These are phyloP conservation scores for Polietes domitor DNA, from an alignment of 2,888 invertebrate genomes.

Conservation along the genomic window DNA sequence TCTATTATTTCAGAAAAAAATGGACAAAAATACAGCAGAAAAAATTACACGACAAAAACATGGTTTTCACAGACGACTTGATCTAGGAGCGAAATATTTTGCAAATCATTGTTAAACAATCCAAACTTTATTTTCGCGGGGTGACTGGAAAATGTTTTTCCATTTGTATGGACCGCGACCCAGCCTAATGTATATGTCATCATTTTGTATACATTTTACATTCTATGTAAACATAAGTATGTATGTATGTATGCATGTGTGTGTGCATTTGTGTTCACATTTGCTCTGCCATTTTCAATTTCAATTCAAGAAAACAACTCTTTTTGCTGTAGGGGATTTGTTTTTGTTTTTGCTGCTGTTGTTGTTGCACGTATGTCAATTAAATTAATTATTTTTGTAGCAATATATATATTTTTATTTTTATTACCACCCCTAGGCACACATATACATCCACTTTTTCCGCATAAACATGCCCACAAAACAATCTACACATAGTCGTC, in stretches of 20 bases:
- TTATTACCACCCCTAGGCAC: not conserved
- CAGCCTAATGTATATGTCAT: no score
- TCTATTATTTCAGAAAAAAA: no score
- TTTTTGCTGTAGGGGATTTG: not conserved
- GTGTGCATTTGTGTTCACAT: not conserved
- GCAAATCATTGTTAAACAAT: no score
- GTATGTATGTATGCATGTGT: not conserved
- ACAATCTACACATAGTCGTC: no score
- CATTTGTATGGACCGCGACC: no score
- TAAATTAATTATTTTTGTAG: conserved; percentile 5
- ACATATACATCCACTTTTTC: not conserved
- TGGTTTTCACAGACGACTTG: no score
- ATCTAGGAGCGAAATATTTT: no score
- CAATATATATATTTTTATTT: not conserved
- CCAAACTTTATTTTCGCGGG: no score
- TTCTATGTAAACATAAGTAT: not conserved
- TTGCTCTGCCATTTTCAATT: conserved; percentile 1
- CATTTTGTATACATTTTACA: not conserved
- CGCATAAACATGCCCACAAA: no score
- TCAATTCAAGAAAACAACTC: not conserved
- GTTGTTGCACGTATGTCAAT: not conserved
- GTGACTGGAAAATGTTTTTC: no score
- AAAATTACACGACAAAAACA: no score
- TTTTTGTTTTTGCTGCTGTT: not conserved
- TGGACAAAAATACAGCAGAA: no score